phyloP scores from a whole-genome alignment of 2,888 invertebrate genomes.

The Aspidiotus destructor region DNA sequence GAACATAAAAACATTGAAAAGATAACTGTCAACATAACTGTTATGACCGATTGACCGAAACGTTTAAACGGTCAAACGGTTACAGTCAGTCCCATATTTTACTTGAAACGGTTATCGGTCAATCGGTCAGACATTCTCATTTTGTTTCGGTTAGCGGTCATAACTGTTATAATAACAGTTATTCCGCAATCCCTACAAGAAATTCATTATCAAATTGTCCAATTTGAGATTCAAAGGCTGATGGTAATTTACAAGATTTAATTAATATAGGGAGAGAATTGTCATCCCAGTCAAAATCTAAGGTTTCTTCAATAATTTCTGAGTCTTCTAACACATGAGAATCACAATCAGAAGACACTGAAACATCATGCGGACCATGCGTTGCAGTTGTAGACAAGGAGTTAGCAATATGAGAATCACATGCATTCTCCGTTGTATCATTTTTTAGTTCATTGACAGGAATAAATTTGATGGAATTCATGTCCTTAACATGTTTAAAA shows the following conservation, averaged over 20 bases:
- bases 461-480: background rate
- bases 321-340: background rate
- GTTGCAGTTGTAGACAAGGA: background rate
- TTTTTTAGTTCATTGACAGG: too few species aligned
- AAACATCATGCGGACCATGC: background rate
- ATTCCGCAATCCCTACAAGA: too few species aligned
- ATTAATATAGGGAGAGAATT: background rate
- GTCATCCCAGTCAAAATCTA: slow-evolving; percentile 5
- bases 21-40: too few species aligned
- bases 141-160: too few species aligned
- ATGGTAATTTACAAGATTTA: slow-evolving; percentile 7
- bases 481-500: background rate
- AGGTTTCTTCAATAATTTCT: background rate
- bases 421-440: background rate
- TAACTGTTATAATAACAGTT: too few species aligned
- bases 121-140: too few species aligned
- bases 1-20: too few species aligned
- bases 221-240: background rate
- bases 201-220: slow-evolving; percentile 6
- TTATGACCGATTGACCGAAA: too few species aligned
- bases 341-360: background rate
- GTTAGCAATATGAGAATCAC: background rate
- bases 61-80: too few species aligned
- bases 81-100: too few species aligned
- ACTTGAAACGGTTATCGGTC: too few species aligned